Base-by-base conservation (phyloP, 53 echinoderm and acorn worm species). In the Zoroaster sp. region DNA sequence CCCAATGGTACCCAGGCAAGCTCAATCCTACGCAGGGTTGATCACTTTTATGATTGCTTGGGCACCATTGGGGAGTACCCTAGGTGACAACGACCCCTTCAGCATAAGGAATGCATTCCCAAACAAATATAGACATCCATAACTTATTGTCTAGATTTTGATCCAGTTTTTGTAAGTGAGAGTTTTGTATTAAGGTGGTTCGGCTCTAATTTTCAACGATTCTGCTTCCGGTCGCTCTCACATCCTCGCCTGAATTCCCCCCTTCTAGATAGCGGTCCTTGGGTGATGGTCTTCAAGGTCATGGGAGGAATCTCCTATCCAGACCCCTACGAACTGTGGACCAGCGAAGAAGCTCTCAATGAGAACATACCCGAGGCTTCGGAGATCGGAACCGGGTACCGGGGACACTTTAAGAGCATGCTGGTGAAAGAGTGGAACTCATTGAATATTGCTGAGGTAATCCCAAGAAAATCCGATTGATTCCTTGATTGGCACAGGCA, bases 401-500 rank as follows among this genome's bases (percentile, higher is more conserved):
- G 40, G 40, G 80, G 80, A 15, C 80, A 80, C 30, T 80, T 80
- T 41, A 80, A 80, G 80, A 80, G 80, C 40, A n/a, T 23, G n/a
- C 31, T 80, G 3, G 80, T 80, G 21, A 63, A 80, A 63, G 80
- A 25, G 3, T 80, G 80, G 80, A 80, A 65, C 63, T 80, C 80
- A 7, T 23, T 80, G 20, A 40, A 66, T 28, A 65, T 65, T 25
- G 80, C 80, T 36, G 65, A 80, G 80, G 80, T 80, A 80, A 28
- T 0, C 15, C 8, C 14, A n/a, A n/a, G n/a, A n/a, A n/a, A n/a
- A n/a, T n/a, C n/a, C n/a, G n/a, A n/a, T n/a, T n/a, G n/a, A n/a
- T n/a, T n/a, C n/a, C n/a, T n/a, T n/a, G n/a, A n/a, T n/a, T n/a
- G n/a, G n/a, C n/a, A n/a, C n/a, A n/a, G n/a, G n/a, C n/a, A n/a